Evolutionary conservation across 2,888 invertebrate species (phyloP).

Genomic region (Ametastegia equiseti): DNA sequence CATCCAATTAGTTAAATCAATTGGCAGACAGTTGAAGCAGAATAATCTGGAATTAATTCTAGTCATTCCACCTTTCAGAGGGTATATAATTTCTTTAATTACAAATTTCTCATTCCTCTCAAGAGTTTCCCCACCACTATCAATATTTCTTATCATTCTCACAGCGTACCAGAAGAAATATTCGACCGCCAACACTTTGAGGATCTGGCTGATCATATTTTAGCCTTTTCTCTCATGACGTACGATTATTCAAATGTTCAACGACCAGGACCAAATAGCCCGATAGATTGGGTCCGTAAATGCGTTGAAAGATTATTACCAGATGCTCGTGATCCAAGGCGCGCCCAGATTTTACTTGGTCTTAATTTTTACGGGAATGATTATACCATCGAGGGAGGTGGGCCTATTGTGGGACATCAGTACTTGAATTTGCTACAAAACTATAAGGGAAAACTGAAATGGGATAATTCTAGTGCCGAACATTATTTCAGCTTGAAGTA

Average conservation of each 20-base stretch:
- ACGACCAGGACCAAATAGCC: constrained; percentile 94
- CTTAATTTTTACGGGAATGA: constrained; percentile 97
- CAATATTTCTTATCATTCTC: constrained; percentile 27
- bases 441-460: constrained; percentile 86
- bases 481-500: constrained; percentile 92
- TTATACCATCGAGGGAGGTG: constrained; percentile 89
- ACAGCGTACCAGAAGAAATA: constrained; percentile 77
- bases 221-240: constrained; percentile 96
- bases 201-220: constrained; percentile 85
- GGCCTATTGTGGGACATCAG: constrained; percentile 88
- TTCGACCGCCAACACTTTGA: constrained; percentile 88
- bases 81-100: constrained; percentile 71
- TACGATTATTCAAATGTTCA: constrained; percentile 94
- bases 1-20: constrained; percentile 81
- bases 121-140: constrained; percentile 53
- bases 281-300: constrained; percentile 87
- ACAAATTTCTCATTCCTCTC: not conserved
- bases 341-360: constrained; percentile 90
- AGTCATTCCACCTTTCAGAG: constrained; percentile 88
- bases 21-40: constrained; percentile 77
- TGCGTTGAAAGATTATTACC: constrained; percentile 88
- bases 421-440: constrained; percentile 87
- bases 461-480: constrained; percentile 88
- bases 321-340: constrained; percentile 78
- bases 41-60: constrained; percentile 81